Conservation (phyloP, 2,113 vertebrate species). For the Sus scrofa region DNA sequence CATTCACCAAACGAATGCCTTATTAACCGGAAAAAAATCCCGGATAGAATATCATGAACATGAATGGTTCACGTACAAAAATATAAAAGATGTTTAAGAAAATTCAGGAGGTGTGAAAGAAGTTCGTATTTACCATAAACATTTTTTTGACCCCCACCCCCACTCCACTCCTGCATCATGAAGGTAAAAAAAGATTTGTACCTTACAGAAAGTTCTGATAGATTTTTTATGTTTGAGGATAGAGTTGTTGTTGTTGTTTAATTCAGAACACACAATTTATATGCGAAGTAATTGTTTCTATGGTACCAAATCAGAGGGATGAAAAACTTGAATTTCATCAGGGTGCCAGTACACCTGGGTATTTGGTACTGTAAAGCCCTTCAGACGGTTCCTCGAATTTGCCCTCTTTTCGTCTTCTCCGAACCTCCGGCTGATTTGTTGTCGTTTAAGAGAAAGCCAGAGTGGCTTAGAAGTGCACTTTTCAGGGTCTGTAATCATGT, state of each 20-base stretch:
- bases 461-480: not conserved
- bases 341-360: no score
- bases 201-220: not conserved
- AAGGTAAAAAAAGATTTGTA: not conserved
- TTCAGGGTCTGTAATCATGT: not conserved
- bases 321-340: not conserved
- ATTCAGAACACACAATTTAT: no score
- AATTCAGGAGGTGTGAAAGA: not conserved
- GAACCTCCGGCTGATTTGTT: not conserved
- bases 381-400: not conserved
- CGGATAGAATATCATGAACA: fast-evolving
- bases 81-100: not conserved
- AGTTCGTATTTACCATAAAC: not conserved
- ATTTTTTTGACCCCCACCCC: not conserved
- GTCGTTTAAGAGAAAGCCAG: not conserved
- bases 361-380: no score
- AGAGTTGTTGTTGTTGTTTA: not conserved
- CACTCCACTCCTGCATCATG: not conserved
- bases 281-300: not conserved
- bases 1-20: not conserved
- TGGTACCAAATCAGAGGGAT: not conserved
- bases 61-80: not conserved
- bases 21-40: not conserved
- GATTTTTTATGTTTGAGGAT: not conserved
- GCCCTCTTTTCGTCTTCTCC: not conserved